Evolutionary conservation across 2,888 invertebrate species (phyloP).

Genomic region (Ypsolopha scabrella): DNA sequence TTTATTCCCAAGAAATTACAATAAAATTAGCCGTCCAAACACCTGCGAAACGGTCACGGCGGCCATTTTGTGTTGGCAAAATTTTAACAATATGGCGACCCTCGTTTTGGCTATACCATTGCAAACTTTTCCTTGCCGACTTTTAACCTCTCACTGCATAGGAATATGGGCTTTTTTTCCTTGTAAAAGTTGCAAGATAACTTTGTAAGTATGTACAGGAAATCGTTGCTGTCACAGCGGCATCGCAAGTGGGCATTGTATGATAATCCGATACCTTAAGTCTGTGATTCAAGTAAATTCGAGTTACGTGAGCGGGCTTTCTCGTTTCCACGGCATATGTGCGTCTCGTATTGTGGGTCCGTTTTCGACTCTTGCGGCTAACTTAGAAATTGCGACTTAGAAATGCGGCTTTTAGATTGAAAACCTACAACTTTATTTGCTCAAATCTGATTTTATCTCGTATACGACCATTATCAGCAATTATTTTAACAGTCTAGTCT

Average conservation of each 20-base stretch:
- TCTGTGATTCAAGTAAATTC: constrained; percentile 3
- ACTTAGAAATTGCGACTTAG: not conserved
- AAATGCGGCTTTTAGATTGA: not conserved
- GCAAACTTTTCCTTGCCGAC: no score
- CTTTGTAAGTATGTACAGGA: constrained; percentile 43
- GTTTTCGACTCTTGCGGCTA: not conserved
- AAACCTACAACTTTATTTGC: no score
- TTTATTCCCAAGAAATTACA: not conserved
- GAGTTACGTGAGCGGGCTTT: not conserved
- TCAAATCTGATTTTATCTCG: no score
- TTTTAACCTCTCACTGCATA: no score
- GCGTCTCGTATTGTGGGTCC: not conserved
- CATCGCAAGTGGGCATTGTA: constrained; percentile 66
- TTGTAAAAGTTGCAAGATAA: no score
- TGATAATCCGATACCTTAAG: constrained; percentile 40
- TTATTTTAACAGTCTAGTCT: no score
- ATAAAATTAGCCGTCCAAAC: not conserved
- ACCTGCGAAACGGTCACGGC: not conserved
- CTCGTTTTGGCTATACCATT: constrained; percentile 38
- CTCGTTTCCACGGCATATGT: not conserved
- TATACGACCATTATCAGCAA: no score
- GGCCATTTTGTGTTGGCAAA: constrained; percentile 2
- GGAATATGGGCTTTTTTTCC: no score
- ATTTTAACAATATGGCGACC: constrained; percentile 49
- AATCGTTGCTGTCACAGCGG: constrained; percentile 60